These are phyloP conservation scores for Gambusia affinis DNA, from an alignment of 2,113 vertebrate genomes.

Conservation along the genomic window DNA sequence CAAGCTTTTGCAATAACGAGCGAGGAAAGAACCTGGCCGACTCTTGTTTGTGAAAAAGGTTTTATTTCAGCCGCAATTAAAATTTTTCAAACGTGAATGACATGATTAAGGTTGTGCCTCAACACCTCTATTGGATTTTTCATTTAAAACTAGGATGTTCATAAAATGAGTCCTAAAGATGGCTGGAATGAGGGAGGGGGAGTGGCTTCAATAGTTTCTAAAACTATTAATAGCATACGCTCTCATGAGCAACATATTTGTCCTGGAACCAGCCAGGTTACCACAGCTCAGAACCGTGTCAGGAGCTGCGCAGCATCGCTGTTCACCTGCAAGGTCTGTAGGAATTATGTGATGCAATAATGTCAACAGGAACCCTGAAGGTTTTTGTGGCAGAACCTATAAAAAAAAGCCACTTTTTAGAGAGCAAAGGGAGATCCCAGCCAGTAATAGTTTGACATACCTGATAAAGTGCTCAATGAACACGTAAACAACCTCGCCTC, in stretches of 20 bases:
- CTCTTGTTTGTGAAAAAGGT: too few species aligned
- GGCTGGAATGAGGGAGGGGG: too few species aligned
- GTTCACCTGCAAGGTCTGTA: neutral
- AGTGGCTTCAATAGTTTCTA: too few species aligned
- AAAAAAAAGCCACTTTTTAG: neutral
- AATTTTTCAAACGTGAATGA: too few species aligned
- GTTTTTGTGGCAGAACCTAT: neutral
- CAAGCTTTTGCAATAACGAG: too few species aligned
- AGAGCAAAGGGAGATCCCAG: neutral
- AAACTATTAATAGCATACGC: neutral
- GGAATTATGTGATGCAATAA: constrained; percentile 1
- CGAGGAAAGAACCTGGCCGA: too few species aligned
- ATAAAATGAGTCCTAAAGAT: too few species aligned
- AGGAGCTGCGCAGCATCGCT: neutral
- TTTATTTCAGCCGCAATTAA: too few species aligned
- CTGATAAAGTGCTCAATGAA: neutral
- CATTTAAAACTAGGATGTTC: too few species aligned
- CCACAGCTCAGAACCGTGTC: neutral
- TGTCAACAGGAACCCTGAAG: neutral
- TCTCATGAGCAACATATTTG: neutral
- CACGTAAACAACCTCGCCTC: neutral
- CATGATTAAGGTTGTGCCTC: too few species aligned
- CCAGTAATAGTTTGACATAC: neutral
- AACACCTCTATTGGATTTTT: too few species aligned
- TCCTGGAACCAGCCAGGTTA: neutral